Evolutionary conservation across 2,797 vertebrate genomes (phyloP), one percentile per base, ranked within the genome.

Genomic region (Thaleichthys pacificus): DNA sequence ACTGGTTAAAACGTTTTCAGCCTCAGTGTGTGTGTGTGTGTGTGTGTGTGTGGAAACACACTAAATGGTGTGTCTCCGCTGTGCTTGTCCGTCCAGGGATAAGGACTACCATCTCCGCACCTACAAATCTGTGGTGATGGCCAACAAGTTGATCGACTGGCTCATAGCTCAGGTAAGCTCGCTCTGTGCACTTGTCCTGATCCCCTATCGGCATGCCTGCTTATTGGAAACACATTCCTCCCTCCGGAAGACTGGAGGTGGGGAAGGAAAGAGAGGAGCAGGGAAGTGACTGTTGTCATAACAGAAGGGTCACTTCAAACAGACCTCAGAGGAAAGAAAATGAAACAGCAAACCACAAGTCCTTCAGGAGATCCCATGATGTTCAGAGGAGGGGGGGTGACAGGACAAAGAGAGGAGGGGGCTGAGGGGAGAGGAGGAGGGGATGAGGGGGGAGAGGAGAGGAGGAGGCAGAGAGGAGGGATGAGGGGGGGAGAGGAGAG

Each of bases 121-220:
- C 2, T 99, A 99, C 91, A 99, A 98, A 87, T 99, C 98, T 54
- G 96, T 99, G 69, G 97, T 99, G 80, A 99, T 99, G 98, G 97
- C 97, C 78, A 98, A 99, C 93, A 99, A 98, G 89, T 85, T 99
- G 76, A 98, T 98, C 86, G 98, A 99, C 86, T 99, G n/a, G 98
- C 93, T 99, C 72, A 96, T 97, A 86, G 98, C 97, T 67, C 98
- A 99, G 97, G 98, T 95, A 95, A 93, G 84, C 14, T 19, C 21
- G 5, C 26, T 26, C 26, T n/a, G n/a, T n/a, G n/a, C n/a, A n/a
- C 24, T 38, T n/a, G 70, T 58, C 26, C 22, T 57, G 12, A 17
- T 14, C 30, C 26, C 63, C 19, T 21, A 35, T 57, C 54, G 65
- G 49, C 17, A 26, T 68, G 38, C 15, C 11, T 62, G 38, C 32